phyloP scores from a whole-genome alignment of 2,888 invertebrate species.

The Julus scanicus region DNA sequence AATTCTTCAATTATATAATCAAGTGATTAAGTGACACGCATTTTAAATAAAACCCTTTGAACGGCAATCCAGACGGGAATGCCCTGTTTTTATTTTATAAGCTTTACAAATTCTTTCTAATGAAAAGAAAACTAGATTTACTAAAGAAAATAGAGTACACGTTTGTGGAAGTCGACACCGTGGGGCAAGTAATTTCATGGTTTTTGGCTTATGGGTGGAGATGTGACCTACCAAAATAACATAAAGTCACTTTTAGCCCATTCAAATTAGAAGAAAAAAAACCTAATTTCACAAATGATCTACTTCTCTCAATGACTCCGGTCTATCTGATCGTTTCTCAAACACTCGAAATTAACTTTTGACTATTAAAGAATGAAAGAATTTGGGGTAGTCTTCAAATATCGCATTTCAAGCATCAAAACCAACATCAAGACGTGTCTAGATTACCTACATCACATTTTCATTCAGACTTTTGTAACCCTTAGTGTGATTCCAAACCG shows the following conservation, averaged over 20 bases:
- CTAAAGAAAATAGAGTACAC: neutral
- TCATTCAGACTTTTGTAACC: neutral
- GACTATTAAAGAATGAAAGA: neutral
- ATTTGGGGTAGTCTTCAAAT: neutral
- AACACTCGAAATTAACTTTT: slow-evolving; percentile 1
- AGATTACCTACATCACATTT: neutral
- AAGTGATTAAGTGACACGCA: neutral
- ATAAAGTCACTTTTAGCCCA: neutral
- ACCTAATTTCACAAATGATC: neutral
- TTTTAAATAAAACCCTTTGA: neutral
- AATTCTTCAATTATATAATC: slow-evolving; percentile 17
- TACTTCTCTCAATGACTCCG: neutral
- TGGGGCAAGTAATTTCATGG: neutral
- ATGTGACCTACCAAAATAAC: neutral
- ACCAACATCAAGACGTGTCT: neutral
- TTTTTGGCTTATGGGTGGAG: slow-evolving; percentile 32
- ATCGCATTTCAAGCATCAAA: slow-evolving; percentile 11
- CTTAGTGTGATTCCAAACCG: neutral
- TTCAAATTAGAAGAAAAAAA: neutral
- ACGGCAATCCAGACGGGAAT: neutral
- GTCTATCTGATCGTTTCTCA: slow-evolving; percentile 13
- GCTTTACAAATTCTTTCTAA: neutral
- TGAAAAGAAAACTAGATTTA: slow-evolving; percentile 13
- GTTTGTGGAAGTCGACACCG: neutral
- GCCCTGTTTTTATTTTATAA: slow-evolving; percentile 8